phyloP scores from a whole-genome alignment of 2,113 vertebrate genomes.

The Chaetura pelagica region DNA sequence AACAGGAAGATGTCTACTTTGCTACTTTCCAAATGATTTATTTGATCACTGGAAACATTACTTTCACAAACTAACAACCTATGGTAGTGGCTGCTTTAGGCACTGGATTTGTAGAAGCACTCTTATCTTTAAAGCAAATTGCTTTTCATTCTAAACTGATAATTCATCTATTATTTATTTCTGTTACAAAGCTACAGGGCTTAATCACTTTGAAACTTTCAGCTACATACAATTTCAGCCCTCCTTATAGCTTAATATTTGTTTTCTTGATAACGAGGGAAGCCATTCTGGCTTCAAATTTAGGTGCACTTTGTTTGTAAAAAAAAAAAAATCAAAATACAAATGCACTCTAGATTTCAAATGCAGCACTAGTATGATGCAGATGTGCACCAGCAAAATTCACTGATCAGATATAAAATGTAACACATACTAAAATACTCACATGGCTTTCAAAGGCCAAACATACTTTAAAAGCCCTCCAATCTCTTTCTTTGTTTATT shows the following conservation, averaged over 20 bases:
- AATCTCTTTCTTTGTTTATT: neutral
- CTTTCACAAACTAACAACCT: conserved; percentile 58
- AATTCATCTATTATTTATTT: conserved; percentile 5
- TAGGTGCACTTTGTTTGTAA: neutral
- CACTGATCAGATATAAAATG: neutral
- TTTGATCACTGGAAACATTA: conserved; percentile 57
- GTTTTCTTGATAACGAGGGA: conserved; percentile 1
- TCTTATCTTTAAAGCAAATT: conserved; percentile 64
- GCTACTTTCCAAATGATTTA: conserved; percentile 49
- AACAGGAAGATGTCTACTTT: conserved; percentile 51
- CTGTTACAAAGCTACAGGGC: conserved; percentile 11
- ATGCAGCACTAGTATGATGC: conserved; percentile 7
- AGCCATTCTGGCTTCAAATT: conserved; percentile 19
- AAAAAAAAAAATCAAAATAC: neutral
- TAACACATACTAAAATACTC: neutral
- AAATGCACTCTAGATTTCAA: conserved; percentile 30
- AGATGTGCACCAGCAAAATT: conserved; percentile 21
- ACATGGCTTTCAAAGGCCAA: conserved; percentile 37
- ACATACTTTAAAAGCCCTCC: neutral
- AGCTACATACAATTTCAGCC: conserved; percentile 16
- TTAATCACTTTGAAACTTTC: conserved; percentile 18
- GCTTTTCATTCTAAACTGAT: conserved; percentile 18
- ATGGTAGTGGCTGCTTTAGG: conserved; percentile 59
- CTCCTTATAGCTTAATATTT: neutral
- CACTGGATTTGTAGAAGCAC: conserved; percentile 70